A percentile compares a stretch with the other conserved stretches of the same genome.
These are phyloP conservation scores for Plectropomus leopardus DNA, from an alignment of 2,113 vertebrate genomes.

Conservation along the genomic window DNA sequence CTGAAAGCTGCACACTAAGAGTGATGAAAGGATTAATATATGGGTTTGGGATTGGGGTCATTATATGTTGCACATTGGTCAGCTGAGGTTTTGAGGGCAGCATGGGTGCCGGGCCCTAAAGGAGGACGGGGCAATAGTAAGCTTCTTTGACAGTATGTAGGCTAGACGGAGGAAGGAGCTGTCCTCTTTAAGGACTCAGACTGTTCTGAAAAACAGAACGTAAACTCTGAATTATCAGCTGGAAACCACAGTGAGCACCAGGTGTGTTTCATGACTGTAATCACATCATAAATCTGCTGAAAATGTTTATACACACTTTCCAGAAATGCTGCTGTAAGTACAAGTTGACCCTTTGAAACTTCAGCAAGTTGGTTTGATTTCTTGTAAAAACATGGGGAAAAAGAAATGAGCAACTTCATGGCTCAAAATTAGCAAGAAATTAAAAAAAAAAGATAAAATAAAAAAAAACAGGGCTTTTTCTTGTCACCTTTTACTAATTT, in stretches of 20 bases:
- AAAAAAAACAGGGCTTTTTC: too few species aligned
- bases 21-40: too few species aligned
- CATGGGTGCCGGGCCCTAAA: neutral
- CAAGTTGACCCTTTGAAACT: too few species aligned
- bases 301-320: neutral
- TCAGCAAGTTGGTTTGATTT: too few species aligned
- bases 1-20: too few species aligned
- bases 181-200: conserved; percentile 4
- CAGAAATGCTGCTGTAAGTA: neutral
- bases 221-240: neutral
- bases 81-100: neutral
- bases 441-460: too few species aligned
- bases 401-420: too few species aligned
- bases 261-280: neutral
- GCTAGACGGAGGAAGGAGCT: neutral
- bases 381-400: too few species aligned
- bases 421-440: too few species aligned
- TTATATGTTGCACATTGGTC: neutral
- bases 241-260: neutral
- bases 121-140: conserved; percentile 38
- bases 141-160: conserved; percentile 48
- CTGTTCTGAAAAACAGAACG: neutral
- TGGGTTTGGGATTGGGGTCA: neutral
- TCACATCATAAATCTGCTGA: neutral
- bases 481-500: too few species aligned